These are phyloP conservation scores for Pachyrhynchus sulphureomaculatus DNA, from an alignment of 1,140 invertebrate genomes.

Conservation along the genomic window DNA sequence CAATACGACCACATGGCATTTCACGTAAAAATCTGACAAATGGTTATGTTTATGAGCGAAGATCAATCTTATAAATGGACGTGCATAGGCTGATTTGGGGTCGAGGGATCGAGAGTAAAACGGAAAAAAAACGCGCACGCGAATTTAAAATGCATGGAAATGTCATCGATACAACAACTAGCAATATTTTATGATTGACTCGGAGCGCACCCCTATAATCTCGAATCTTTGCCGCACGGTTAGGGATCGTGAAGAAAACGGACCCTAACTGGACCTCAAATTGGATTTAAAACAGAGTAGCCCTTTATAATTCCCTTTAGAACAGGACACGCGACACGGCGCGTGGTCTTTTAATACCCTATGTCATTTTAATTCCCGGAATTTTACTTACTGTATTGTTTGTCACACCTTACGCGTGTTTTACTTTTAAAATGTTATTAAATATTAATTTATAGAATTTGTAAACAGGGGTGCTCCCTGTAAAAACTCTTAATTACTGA, in stretches of 20 bases:
- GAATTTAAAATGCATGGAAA: conserved; percentile 47
- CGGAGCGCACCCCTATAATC: conserved; percentile 21
- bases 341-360: conserved; percentile 32
- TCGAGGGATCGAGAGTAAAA: conserved; percentile 4
- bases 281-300: conserved; percentile 30
- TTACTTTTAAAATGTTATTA: conserved; percentile 15
- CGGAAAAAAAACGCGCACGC: conserved; percentile 10
- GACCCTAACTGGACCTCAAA: conserved; percentile 27
- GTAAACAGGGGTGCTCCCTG: no score
- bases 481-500: no score
- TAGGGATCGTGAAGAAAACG: conserved; percentile 26
- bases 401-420: conserved; percentile 20
- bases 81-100: conserved; percentile 27
- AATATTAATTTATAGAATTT: conserved; percentile 22
- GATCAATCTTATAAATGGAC: conserved; percentile 42
- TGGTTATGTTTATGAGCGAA: conserved; percentile 38
- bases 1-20: neutral
- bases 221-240: conserved; percentile 24
- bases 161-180: conserved; percentile 41
- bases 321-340: conserved; percentile 19
- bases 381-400: conserved; percentile 16
- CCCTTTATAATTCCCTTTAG: conserved; percentile 29
- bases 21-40: conserved; percentile 32
- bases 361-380: conserved; percentile 19
- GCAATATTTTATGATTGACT: conserved; percentile 50